Base-by-base conservation (phyloP, 2,797 vertebrate species). In the Mionectes olivaceus region DNA sequence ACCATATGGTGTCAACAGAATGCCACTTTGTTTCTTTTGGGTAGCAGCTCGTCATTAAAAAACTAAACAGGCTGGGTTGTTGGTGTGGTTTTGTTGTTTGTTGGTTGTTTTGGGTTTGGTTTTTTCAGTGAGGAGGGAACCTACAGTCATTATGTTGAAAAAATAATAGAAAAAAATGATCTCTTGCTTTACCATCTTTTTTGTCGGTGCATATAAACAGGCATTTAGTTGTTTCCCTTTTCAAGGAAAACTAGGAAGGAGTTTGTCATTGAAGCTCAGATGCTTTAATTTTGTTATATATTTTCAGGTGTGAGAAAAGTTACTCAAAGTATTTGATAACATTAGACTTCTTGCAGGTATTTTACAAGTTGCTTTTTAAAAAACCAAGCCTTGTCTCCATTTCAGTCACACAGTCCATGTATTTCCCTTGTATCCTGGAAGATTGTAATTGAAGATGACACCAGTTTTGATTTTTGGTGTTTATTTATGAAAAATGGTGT, bases 1-100 rank as follows among this genome's bases (percentile, higher is more conserved):
- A 76, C 97, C 98, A 98, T 98, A 98, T 98, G 97, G 97, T 97
- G 96, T 97, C 97, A 97, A 98, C 97, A 98, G 96, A 98, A 98
- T 97, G 97, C 88, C 95, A 98, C 97, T 98, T 98, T 97, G 96
- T 97, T 97, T 97, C 97, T 97, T 94, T 96, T 90, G 96, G 94
- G 94, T 97, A 98, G 94, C 96, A 96, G 95, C 89, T 97, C 96
- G 91, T 97, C 93, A 96, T 97, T 96, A 97, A 97, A 97, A 95
- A 97, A 97, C 96, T 96, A 97, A 97, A 96, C 95, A 96, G 81
- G 77, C 83, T 96, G 91, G 25, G 27, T 19, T 21, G 55, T 33
- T 33, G 7, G 11, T 30, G 30, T 41, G 50, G 27, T 41, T 41
- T 61, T 30, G 9, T 21, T 39, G 32, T 59, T 27, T 35, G 10